Evolutionary conservation across 2,888 invertebrate species (phyloP).

Genomic region (Drosophila hamatofila): DNA sequence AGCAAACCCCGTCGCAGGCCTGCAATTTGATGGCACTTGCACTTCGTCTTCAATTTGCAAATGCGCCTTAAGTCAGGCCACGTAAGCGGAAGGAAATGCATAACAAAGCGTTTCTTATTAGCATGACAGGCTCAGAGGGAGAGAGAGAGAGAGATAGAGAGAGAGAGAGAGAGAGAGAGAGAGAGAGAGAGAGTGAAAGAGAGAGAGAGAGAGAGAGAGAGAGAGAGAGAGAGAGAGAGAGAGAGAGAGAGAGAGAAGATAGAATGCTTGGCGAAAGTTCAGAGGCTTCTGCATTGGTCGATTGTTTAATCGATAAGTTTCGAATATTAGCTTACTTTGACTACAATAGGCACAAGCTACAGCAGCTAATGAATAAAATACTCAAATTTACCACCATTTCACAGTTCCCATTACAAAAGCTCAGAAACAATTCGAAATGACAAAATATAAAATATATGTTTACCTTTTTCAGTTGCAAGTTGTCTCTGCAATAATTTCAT

Average conservation of each 20-base stretch:
- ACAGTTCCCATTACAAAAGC: background rate
- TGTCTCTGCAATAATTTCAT: too few species aligned
- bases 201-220: background rate
- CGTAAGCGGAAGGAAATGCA: slow-evolving; percentile 77
- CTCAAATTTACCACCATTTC: background rate
- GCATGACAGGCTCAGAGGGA: slow-evolving; percentile 42
- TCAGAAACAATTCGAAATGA: background rate
- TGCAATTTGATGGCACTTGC: slow-evolving; percentile 61
- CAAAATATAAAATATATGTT: too few species aligned
- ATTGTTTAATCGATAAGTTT: slow-evolving; percentile 72
- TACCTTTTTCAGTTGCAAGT: too few species aligned
- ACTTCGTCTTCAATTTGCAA: slow-evolving; percentile 74
- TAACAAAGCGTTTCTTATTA: slow-evolving; percentile 77
- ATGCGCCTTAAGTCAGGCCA: slow-evolving; percentile 72
- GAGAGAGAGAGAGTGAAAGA: background rate
- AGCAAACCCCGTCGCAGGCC: background rate
- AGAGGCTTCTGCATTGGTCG: slow-evolving; percentile 9
- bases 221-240: background rate
- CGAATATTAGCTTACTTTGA: slow-evolving; percentile 22
- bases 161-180: background rate
- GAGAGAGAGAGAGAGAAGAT: background rate
- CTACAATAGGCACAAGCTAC: slow-evolving; percentile 2
- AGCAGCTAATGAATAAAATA: background rate
- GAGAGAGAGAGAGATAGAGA: background rate
- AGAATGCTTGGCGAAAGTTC: slow-evolving; percentile 4